A percentile compares a stretch with the other conserved stretches of the same genome.
Conservation (phyloP, 2,113 vertebrate genomes). For the Megaceryle maxima region DNA sequence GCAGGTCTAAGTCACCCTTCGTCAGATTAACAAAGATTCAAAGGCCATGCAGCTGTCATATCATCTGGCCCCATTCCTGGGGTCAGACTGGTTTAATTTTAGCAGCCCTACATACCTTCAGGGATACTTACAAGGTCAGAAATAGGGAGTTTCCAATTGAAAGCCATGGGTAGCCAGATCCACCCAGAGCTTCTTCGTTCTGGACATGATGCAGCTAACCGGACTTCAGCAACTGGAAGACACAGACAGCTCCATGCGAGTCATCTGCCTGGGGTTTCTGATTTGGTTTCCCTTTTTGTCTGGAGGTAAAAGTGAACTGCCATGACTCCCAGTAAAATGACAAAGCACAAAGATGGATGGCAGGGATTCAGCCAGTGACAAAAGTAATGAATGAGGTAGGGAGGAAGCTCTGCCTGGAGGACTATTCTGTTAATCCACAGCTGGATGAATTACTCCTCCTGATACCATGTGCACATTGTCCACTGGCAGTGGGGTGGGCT, state of each 20-base stretch:
- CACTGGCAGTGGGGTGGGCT: not conserved
- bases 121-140: conserved; percentile 36
- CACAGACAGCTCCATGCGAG: not conserved
- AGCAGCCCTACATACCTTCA: not conserved
- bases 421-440: not conserved
- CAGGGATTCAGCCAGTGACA: not conserved
- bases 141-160: conserved; percentile 21
- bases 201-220: not conserved
- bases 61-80: not conserved
- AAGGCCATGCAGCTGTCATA: conserved; percentile 45
- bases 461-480: not conserved
- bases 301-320: not conserved
- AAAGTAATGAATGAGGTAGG: not conserved
- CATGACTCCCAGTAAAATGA: not conserved
- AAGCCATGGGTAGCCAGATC: not conserved
- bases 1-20: not conserved
- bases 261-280: not conserved
- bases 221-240: not conserved
- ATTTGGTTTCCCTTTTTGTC: not conserved
- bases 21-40: not conserved
- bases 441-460: not conserved
- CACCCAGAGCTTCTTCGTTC: not conserved
- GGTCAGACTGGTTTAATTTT: conserved; percentile 46
- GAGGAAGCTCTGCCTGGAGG: not conserved
- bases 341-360: not conserved